Evolutionary conservation across 2,888 invertebrate genomes (phyloP), one percentile per base, ranked within the genome.

Genomic region (Drosophila macrospina): DNA sequence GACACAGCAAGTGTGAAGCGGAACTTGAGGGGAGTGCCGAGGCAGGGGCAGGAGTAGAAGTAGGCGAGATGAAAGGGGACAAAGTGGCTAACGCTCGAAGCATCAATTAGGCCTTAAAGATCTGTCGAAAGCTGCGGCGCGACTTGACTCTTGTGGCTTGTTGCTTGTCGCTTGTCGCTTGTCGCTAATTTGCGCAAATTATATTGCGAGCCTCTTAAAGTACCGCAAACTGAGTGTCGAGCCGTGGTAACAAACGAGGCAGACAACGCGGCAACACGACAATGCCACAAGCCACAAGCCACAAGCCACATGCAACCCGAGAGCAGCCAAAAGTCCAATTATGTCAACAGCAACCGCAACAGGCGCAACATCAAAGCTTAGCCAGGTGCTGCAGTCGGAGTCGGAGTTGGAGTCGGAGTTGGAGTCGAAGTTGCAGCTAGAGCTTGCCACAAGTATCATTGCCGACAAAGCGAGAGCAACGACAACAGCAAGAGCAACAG

Each of bases 111-210:
- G 76, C 72, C 66, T 82, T 85, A 87, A 85, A 85, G 88, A 85
- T 82, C 78, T 67, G 76, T 65, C 54, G 59, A 56, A 64, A 42
- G 65, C 54, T 39, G 56, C 48, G 34, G 30, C 56, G 65, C 57
- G 60, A 41, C 74, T 74, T 66, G 73, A 73, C 74, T 71, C 81
- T 86, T 20, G 20, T 20, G 2, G 20, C 20, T 20, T 74, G 74
- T 78, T 78, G 88, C 89, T 85, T 20, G 20, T 20, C 20, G 20
- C 20, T 20, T 20, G 20, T 20, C 20, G 20, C 20, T 20, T 74
- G 74, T 78, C 80, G 88, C 89, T 85, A 87, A 88, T 87, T 87
- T 87, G 86, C 74, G 82, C 80, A 87, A 87, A 87, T 87, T 85
- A 80, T 87, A 76, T 79, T 79, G 88, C 86, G 77, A 45, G 80